These are phyloP conservation scores for Spondyliosoma cantharus DNA, from an alignment of 2,797 vertebrate genomes.

Conservation along the genomic window DNA sequence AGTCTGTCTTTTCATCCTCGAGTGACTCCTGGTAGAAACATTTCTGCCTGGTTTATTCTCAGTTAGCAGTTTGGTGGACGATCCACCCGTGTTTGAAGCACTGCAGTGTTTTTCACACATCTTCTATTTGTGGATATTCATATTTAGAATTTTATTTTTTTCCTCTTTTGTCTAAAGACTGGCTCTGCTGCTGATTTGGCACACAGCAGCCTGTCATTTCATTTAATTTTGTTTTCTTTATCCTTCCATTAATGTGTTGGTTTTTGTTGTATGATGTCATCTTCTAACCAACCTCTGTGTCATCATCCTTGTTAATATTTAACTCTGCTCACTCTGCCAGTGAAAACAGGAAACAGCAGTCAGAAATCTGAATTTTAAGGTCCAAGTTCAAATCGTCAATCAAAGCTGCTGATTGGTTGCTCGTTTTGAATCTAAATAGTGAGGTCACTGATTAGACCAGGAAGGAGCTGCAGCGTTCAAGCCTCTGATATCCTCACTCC, in stretches of 20 bases:
- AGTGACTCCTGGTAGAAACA: background rate
- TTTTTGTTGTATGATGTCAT: conserved; percentile 55
- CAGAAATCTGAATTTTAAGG: conserved; percentile 20
- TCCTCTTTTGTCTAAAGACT: background rate
- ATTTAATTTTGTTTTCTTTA: conserved; percentile 15
- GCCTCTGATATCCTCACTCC: background rate
- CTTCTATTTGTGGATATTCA: background rate
- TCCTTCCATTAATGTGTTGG: background rate
- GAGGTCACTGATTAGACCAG: conserved; percentile 37
- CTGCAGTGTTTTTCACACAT: background rate
- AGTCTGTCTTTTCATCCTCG: background rate
- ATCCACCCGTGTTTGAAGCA: background rate
- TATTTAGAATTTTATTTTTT: background rate
- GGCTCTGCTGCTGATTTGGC: background rate
- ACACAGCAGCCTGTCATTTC: background rate
- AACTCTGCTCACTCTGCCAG: conserved; percentile 34
- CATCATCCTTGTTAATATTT: conserved; percentile 69
- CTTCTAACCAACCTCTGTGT: conserved; percentile 6
- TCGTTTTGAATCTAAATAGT: conserved; percentile 53
- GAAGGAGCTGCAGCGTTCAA: conserved; percentile 1
- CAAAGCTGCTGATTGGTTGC: conserved; percentile 46
- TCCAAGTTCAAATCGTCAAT: conserved; percentile 59
- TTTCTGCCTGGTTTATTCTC: background rate
- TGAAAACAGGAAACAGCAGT: conserved; percentile 34
- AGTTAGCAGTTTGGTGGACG: background rate